Evolutionary conservation across 2,888 invertebrate genomes (phyloP), one percentile per base, ranked within the genome.

Genomic region (Eurois occulta): DNA sequence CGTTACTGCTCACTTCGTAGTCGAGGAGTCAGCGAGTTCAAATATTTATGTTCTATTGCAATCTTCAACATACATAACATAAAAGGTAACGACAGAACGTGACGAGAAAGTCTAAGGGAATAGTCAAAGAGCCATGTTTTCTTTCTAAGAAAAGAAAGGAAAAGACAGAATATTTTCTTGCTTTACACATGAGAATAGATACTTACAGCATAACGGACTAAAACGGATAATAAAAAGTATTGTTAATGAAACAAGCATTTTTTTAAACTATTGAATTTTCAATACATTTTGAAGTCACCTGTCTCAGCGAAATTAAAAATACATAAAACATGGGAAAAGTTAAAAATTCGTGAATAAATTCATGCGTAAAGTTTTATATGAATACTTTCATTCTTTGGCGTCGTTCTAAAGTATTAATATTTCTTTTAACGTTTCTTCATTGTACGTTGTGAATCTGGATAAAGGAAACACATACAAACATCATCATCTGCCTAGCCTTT

Each of bases 81-180:
- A 83, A 77, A 76, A 83, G 4, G 46, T 77, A 83, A 86, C 38
- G 79, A 41, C 41, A 10, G 43, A 16, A 82, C 88, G 86, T 88
- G 86, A 84, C 64, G 1, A 38, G 88, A 86, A 80, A 72, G 2
- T 41, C 48, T 48, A 48, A 48, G 48, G 21, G 10, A 24, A 48
- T 48, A 81, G 48, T 48, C 48, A 24, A 48, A 48, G 48, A 48
- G 48, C 7, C 8, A 21, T 21, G 48, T 24, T 58, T 28, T 58
- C 28, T 58, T 28, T 58, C 28, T 28, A 28, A 58, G 28, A 60
- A 60, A 60, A 16, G 11, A 69, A 16, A 16, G 16, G 32, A 11
- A 55, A n/a, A 41, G 2, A n/a, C 58, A 35, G 35, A n/a, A 62
- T 32, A 46, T 28, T 64, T 46, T 77, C 7, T 24, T 52, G 0